Percentiles rank a stretch among this genome's conserved stretches.
phyloP scores from a whole-genome alignment of 2,888 invertebrate genomes.

The Yponomeuta malinellus region DNA sequence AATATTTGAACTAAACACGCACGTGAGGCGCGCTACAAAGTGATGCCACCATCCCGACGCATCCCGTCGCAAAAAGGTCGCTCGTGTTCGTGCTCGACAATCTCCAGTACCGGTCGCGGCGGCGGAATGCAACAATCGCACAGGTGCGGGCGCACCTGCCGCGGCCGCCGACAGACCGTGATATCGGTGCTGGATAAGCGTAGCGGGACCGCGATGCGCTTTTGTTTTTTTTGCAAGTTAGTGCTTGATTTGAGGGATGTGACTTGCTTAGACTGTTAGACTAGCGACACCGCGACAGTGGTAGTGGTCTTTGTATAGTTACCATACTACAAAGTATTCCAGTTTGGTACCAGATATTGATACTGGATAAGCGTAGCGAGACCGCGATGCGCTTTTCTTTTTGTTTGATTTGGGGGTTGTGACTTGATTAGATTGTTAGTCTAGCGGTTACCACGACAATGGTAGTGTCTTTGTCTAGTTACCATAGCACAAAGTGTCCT shows the following conservation, averaged over 20 bases:
- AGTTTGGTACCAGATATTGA: no score
- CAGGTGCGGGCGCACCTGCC: constrained; percentile 67
- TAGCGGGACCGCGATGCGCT: neutral
- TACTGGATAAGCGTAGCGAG: no score
- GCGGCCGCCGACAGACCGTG: constrained; percentile 13
- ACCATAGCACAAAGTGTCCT: no score
- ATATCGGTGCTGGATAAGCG: neutral
- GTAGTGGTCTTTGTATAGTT: no score
- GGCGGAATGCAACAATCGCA: constrained; percentile 49
- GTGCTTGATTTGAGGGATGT: neutral
- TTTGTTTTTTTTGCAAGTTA: neutral
- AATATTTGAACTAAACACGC: no score
- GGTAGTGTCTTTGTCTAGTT: no score
- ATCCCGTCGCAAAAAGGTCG: neutral
- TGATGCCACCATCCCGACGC: neutral
- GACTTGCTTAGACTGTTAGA: neutral
- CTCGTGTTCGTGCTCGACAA: neutral
- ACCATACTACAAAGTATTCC: no score
- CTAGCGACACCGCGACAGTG: no score
- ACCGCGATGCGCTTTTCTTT: no score
- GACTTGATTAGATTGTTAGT: no score
- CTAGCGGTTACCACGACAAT: no score
- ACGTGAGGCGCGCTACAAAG: neutral
- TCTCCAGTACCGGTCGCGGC: constrained; percentile 20
- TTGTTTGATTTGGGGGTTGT: no score